Evolutionary conservation across 2,113 vertebrate genomes (phyloP), one percentile per base, ranked within the genome.

Genomic region (Montifringilla adamsi): DNA sequence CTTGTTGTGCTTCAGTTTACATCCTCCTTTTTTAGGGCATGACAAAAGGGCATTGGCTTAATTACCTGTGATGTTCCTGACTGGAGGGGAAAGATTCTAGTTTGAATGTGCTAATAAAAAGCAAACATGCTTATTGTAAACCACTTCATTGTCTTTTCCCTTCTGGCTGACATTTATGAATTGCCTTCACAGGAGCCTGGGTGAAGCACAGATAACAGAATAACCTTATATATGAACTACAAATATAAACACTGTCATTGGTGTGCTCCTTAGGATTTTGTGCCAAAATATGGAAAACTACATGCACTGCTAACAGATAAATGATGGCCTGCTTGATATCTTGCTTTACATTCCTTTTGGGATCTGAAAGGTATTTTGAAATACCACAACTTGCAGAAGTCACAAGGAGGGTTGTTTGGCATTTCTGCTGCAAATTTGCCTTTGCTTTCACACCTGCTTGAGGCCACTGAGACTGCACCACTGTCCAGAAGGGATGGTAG

Each of bases 81-180:
- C 23, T 44, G 82, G 43, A 92, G 52, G 37, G 73, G n/a, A 83
- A 95, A 55, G 9, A 33, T 74, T 84, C 60, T 84, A 31, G 50
- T 74, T 59, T 67, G 43, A 87, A 41, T 53, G 84, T 81, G 41
- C 49, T 90, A 55, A 50, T 78, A 80, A 88, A 83, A 90, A 86
- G 47, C 62, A 87, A 89, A 82, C 13, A 20, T 35, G 11, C 12
- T 67, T 82, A 66, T 47, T 73, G 49, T 80, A 86, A 96, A 81
- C 5, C 18, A 72, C 27, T 87, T 90, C 15, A 85, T 33, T 84
- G 70, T 46, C 53, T 47, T 70, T 63, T 84, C 39, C n/a, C 47
- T 90, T 53, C 43, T 87, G 64, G n/a, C 50, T 74, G 79, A 23
- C 60, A 47, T 84, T 86, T 94, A 90, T 84, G 83, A 95, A 94